Evolutionary conservation across 2,888 invertebrate genomes (phyloP), one percentile per base, ranked within the genome.

Genomic region (Hypena proboscidalis): DNA sequence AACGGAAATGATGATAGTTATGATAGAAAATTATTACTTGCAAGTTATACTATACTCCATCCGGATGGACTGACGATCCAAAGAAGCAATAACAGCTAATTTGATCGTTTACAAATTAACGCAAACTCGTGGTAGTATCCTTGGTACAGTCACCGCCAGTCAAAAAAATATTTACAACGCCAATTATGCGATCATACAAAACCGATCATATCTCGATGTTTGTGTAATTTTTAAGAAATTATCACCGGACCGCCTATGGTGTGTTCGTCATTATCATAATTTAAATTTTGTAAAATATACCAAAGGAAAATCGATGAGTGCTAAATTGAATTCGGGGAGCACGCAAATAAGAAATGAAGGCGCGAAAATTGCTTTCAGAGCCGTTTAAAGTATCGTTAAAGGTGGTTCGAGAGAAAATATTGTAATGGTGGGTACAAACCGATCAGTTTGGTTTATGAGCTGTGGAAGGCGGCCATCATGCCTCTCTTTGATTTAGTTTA

Each of bases 361-460:
- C 73, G 87, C 80, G 86, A 86, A 90, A 90, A 89, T 89, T 88
- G 87, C 74, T 62, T 60, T 70, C 65, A 69, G 70, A 69, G 75
- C 80, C 84, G 83, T 85, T 90, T 90, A 90, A 90, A 90, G 80
- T 81, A 80, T 90, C 89, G 87, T 89, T 87, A 89, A 82, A 76
- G 76, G 77, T 75, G 80, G 85, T 83, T 74, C 54, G 66, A 67
- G 77, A 67, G 82, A 81, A 85, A 84, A 89, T 87, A 88, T 85
- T 86, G 83, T 85, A 84, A 85, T 87, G 78, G 75, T 63, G 44
- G 33, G 56, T 61, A 53, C 49, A 51, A 52, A 50, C 58, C 67
- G 70, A 70, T 70, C 77, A 62, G 60, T 49, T 58, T 75, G 74
- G 75, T 88, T 88, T 89, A 89, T 72, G 87, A 77, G 77, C 77